Evolutionary conservation across 2,113 vertebrate species (phyloP), one percentile per base, ranked within the genome.

Genomic region (Chascanopsetta lugubris): DNA sequence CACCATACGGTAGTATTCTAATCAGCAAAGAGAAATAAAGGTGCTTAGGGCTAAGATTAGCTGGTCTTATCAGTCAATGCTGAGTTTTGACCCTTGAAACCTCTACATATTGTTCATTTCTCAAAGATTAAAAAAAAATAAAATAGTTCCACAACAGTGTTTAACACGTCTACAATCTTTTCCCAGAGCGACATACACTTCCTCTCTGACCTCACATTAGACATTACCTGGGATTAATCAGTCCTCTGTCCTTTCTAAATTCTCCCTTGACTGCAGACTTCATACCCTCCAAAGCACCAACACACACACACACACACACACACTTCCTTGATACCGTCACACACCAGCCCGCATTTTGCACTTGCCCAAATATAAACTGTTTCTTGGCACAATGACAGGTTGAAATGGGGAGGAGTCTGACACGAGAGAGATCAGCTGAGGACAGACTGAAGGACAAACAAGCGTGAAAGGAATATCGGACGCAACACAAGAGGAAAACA

Each of bases 371-470:
- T 93, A 93, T 92, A 92, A 92, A 87, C 90, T 66, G 63, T 62
- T 82, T 83, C 55, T 88, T 92, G 91, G 93, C 90, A 25, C 24
- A 24, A 25, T 0, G 50, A 38, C 89, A 89, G 77, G 46, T 55
- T 76, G 65, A 27, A 59, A 42, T 7, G 30, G 88, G 91, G 90
- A 84, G 91, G 91, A 91, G 92, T 69, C 65, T 68, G 22, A 22
- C 47, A 38, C 2, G n/a, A 8, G 32, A 5, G 36, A 72, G 85
- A 79, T 75, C 59, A 83, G 59, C 11, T 65, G 58, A 84, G 89
- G 90, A 90, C 89, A 77, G 79, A 83, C 82, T 87, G 87, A 92
- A 93, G 92, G 92, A 83, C 91, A 90, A 85, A 89, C 84, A 57
- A 79, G 51, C 65, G 18, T 68, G 36, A 75, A 77, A 38, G 38